These are phyloP conservation scores for Papilio xuthus DNA, from an alignment of 1,140 invertebrate species.

Conservation along the genomic window DNA sequence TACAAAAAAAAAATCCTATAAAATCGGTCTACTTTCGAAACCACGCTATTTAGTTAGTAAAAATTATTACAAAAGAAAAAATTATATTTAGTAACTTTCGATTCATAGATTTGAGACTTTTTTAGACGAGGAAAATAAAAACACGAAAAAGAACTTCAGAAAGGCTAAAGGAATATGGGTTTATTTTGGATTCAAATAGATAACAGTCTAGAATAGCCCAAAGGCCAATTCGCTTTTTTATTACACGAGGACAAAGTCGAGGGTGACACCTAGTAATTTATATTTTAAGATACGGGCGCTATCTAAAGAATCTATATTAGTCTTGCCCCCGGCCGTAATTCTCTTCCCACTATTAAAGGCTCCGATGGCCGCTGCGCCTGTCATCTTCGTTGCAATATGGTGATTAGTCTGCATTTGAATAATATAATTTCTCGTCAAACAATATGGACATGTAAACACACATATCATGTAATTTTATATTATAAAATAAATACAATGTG, in stretches of 20 bases:
- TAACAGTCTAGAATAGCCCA: too few species aligned
- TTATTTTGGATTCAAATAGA: not conserved
- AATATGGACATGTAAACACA: not conserved
- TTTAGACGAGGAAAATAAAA: too few species aligned
- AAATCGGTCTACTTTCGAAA: constrained; percentile 17
- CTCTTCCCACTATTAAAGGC: not conserved
- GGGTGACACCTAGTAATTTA: not conserved
- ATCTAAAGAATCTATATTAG: constrained; percentile 9
- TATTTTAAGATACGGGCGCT: not conserved
- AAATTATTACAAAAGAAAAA: not conserved
- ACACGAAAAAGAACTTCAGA: not conserved
- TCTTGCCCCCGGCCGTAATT: not conserved
- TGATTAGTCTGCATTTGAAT: not conserved
- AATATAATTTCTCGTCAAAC: not conserved
- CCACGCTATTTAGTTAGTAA: not conserved
- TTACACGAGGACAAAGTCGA: too few species aligned
- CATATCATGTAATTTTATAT: not conserved
- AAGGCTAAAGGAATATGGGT: not conserved
- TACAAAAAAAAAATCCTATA: constrained; percentile 14
- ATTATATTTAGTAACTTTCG: not conserved
- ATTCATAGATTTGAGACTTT: too few species aligned
- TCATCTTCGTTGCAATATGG: not conserved
- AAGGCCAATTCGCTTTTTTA: too few species aligned
- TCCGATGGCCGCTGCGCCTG: not conserved
- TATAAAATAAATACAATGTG: too few species aligned